Conservation (phyloP, 2,113 vertebrate species). For the Malurus melanocephalus region DNA sequence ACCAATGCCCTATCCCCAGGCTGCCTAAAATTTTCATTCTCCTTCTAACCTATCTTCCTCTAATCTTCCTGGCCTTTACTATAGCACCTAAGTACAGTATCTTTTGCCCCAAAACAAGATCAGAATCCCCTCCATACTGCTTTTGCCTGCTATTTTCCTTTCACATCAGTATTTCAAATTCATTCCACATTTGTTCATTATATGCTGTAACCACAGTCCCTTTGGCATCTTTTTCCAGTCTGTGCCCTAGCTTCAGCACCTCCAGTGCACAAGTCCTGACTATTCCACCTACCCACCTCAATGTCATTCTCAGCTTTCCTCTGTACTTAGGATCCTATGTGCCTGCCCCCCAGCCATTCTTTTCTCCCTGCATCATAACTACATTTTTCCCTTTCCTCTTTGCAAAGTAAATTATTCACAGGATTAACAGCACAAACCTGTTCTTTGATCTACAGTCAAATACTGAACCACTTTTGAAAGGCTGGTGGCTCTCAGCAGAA, state of each 20-base stretch:
- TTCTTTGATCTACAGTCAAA: conserved; percentile 18
- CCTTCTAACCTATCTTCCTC: not conserved
- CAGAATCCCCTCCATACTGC: not conserved
- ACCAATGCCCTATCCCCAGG: accelerated
- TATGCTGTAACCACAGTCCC: not conserved
- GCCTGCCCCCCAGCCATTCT: not conserved
- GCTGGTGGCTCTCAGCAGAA: not conserved
- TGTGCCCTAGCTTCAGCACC: not conserved
- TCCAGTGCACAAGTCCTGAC: not conserved
- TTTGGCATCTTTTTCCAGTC: not conserved
- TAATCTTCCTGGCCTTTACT: not conserved
- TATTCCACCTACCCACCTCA: not conserved
- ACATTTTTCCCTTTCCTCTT: not conserved
- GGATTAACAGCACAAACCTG: conserved; percentile 24
- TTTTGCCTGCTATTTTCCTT: not conserved
- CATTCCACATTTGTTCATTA: not conserved
- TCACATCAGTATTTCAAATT: not conserved
- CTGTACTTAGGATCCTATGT: not conserved
- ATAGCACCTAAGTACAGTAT: not conserved
- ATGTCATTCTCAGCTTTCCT: not conserved
- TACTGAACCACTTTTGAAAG: not conserved
- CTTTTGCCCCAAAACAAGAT: not conserved
- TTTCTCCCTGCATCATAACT: not conserved
- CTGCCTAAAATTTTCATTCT: not conserved
- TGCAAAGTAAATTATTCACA: conserved; percentile 37